Evolutionary conservation across 2,113 vertebrate species (phyloP), one percentile per base, ranked within the genome.

Genomic region (Callipepla californica): DNA sequence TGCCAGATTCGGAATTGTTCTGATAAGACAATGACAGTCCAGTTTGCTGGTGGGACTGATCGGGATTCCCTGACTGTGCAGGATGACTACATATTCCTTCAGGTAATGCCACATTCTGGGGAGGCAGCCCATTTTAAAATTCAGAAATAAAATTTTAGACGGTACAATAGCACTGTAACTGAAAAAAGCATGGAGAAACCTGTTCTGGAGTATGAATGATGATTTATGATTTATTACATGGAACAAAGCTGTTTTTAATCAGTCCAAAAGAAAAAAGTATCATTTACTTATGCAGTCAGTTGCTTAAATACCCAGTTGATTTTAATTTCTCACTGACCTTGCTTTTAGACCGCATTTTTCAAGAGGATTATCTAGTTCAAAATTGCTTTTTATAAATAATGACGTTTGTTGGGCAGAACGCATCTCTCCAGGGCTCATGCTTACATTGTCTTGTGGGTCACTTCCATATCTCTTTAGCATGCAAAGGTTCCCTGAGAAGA

Each of bases 11-110:
- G 98, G 78, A 99, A 99, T 94, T 99, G 99, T 93, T 99, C 99
- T 3, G 98, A 98, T 92, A 98, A 98, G 97, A 97, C 97, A 67
- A 97, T 97, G 89, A 96, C 94, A 4, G 95, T 98, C 25, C 98
- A 98, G 67, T 99, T 99, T 94, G 85, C 97, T 9, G 98, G 98
- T 58, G 97, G 97, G 91, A 98, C 98, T 13, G 99, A 99, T 97
- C 98, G 93, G 63, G 97, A 98, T 94, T 99, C 99, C 1, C 97
- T 99, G 72, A 96, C 98, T 6, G 98, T 99, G 89, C 99, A 99
- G 95, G 98, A 99, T 40, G 97, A 99, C 92, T 99, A 99, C 97
- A 92, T 99, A 94, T 99, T 99, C 95, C 97, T 99, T 34, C 99
- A 99, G 99, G 99, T 99, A 97, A 80, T 80, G 48, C 38, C 8